A percentile compares a stretch with the other conserved stretches of the same genome.
phyloP scores from a whole-genome alignment of 2,797 vertebrate species.

The Telmatherina bonti region DNA sequence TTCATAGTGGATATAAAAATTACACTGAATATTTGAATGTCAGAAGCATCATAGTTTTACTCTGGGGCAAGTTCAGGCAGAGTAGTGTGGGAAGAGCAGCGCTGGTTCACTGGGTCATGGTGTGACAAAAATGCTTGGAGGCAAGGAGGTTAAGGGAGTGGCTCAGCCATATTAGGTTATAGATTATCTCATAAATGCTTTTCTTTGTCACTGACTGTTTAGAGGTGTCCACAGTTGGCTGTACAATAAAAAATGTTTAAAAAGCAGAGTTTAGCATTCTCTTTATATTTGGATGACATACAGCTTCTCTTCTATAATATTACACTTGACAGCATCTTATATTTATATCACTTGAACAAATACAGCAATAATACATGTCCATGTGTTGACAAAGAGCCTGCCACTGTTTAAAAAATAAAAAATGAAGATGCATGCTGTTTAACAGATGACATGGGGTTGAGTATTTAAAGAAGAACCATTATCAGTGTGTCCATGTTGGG shows the following conservation, averaged over 20 bases:
- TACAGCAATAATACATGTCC: too few relatives aligned
- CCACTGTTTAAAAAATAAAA: too few relatives aligned
- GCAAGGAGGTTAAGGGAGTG: neutral
- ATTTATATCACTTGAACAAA: too few relatives aligned
- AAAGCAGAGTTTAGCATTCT: neutral
- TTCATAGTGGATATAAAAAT: too few relatives aligned
- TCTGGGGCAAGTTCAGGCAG: constrained; percentile 30
- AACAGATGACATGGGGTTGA: neutral
- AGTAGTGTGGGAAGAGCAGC: constrained; percentile 47
- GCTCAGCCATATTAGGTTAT: neutral
- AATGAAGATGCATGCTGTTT: too few relatives aligned
- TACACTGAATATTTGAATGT: neutral
- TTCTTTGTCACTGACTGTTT: fast-evolving
- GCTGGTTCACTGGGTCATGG: neutral
- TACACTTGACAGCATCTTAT: too few relatives aligned
- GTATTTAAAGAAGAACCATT: neutral
- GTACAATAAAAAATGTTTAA: too few relatives aligned
- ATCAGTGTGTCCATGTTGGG: neutral
- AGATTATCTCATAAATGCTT: neutral
- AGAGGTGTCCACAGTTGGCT: neutral
- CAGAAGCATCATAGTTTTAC: neutral
- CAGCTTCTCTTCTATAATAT: too few relatives aligned
- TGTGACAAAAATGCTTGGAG: neutral
- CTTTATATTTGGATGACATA: too few relatives aligned
- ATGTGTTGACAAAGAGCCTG: neutral